Base-by-base conservation (phyloP, 2,888 invertebrate genomes). In the Agrochola litura region DNA sequence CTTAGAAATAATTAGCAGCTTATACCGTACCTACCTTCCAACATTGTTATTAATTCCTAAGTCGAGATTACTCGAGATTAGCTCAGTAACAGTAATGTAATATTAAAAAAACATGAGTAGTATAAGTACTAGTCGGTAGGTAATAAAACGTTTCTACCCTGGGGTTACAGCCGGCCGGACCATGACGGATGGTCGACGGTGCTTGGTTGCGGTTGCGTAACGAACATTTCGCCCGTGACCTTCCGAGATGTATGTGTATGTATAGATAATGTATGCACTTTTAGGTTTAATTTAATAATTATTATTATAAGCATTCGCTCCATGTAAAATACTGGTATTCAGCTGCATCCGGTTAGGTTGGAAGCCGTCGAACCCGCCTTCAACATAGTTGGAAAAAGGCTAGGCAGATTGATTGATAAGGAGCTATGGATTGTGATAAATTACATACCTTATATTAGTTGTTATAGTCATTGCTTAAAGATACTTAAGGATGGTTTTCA, bases 131-230 rank as follows among this genome's bases (percentile, higher is more conserved):
- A 65, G 41, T 41, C 37, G 49, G 79, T 82, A 85, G 58, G 79
- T 82, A 84, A 84, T 82, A 85, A 37, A 87, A 72, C 75, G 69
- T 79, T 67, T 73, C 75, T 77, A 77, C 77, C 84, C 87, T 85
- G 79, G 80, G 80, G 73, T 81, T 82, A 77, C 77, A 79, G 85
- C 76, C 80, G 89, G 90, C 75, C 80, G 89, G 90, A 93, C 90
- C 95, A 89, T 95, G 94, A 94, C 95, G 93, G 94, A 94, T 94
- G 92, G 93, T 91, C 91, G 91, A 90, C 92, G 92, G 88, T 93
- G 93, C 93, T 92, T 90, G 90, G 90, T 90, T 93, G 93, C 92
- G 90, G 90, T 90, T 93, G 93, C 92, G 90, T 91, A 89, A 91
- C 90, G 88, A 90, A 86, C 91, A 91, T 91, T 92, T 91, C 90